Conservation (phyloP, 2,113 vertebrate species). For the Entelurus aequoreus region DNA sequence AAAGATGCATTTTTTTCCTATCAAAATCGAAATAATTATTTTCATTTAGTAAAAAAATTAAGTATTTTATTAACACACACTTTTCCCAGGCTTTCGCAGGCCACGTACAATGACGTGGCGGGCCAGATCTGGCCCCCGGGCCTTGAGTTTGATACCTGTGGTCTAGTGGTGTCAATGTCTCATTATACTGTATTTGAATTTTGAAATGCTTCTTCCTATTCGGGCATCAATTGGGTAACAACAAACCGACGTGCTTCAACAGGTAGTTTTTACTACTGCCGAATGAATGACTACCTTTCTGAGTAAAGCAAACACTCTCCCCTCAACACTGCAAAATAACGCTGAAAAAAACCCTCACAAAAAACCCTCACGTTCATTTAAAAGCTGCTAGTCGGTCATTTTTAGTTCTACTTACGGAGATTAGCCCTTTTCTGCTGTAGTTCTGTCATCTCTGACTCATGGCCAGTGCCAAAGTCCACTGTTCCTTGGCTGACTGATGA, state of each 20-base stretch:
- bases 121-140: no score
- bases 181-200: not conserved
- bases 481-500: constrained; percentile 12
- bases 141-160: no score
- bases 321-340: not conserved
- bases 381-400: not conserved
- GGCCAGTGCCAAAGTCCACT: constrained; percentile 29
- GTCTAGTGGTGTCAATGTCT: not conserved
- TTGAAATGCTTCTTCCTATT: not conserved
- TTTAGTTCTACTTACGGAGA: constrained; percentile 50
- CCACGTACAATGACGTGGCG: no score
- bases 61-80: no score
- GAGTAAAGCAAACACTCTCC: no score
- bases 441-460: constrained; percentile 31
- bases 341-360: not conserved
- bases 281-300: no score
- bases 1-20: no score
- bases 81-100: no score
- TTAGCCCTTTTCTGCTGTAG: constrained; percentile 21
- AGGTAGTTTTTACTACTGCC: no score
- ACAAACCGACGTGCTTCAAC: no score
- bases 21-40: no score
- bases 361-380: not conserved
- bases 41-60: no score
- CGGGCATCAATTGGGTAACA: not conserved